Evolutionary conservation across 2,797 vertebrate species (phyloP).

Genomic region (Chelmon rostratus): DNA sequence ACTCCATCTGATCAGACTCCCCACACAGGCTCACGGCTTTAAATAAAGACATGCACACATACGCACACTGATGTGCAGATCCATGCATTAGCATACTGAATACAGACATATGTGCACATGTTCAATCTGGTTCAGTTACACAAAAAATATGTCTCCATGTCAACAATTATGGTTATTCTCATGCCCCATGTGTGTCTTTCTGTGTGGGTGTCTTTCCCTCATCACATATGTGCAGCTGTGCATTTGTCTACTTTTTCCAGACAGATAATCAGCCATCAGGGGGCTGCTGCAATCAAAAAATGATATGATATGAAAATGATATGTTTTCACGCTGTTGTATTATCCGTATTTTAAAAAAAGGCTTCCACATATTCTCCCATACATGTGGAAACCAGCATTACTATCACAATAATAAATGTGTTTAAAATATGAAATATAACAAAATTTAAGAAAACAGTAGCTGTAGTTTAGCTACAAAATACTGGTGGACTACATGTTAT

Average conservation of each 20-base stretch:
- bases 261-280: slow-evolving; percentile 23
- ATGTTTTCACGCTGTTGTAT: not conserved
- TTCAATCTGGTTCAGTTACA: slow-evolving; percentile 23
- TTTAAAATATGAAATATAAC: not conserved
- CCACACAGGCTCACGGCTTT: not conserved
- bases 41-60: slow-evolving; percentile 2
- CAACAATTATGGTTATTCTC: slow-evolving; percentile 20
- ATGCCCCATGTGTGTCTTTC: not conserved
- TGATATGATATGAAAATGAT: not conserved
- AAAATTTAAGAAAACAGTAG: not conserved
- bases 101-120: slow-evolving; percentile 31
- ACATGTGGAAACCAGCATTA: not conserved
- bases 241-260: slow-evolving; percentile 31
- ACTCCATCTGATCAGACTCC: slow-evolving; percentile 34
- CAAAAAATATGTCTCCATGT: slow-evolving; percentile 14
- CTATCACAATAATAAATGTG: not conserved
- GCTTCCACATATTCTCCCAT: not conserved
- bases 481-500: too few species aligned
- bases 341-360: not conserved
- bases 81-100: slow-evolving; percentile 26
- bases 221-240: slow-evolving; percentile 51
- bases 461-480: not conserved
- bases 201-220: slow-evolving; percentile 11
- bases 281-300: slow-evolving; percentile 12
- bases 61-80: slow-evolving; percentile 15